These are phyloP conservation scores for Xestia xanthographa DNA, from an alignment of 2,888 invertebrate species.

Conservation along the genomic window DNA sequence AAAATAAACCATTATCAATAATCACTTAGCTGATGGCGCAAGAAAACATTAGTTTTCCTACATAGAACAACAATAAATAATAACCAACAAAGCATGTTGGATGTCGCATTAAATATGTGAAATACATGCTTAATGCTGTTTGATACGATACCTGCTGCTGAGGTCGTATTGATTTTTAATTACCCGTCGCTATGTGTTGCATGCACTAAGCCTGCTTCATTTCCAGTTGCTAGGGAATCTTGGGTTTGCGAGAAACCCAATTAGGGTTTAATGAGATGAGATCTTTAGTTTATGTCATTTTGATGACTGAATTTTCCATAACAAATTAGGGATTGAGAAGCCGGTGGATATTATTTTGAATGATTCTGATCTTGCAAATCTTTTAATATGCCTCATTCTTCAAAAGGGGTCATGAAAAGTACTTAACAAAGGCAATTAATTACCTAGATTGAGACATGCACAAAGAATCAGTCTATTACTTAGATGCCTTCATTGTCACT, in stretches of 20 bases:
- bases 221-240: slow-evolving; percentile 5
- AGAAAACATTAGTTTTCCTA: neutral
- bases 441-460: no score
- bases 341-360: neutral
- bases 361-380: no score
- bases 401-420: neutral
- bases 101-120: no score
- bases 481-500: no score
- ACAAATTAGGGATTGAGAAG: neutral
- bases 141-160: neutral
- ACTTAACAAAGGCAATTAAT: neutral
- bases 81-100: neutral
- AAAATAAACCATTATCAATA: neutral
- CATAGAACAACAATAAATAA: neutral
- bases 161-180: slow-evolving; percentile 59
- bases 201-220: neutral
- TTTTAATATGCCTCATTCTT: neutral
- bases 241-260: slow-evolving; percentile 5
- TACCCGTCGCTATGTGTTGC: slow-evolving; percentile 25
- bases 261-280: neutral
- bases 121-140: no score
- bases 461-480: neutral
- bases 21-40: neutral
- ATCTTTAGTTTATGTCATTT: neutral
- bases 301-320: neutral